A percentile compares a stretch with the other conserved stretches of the same genome.
Conservation (phyloP, 2,113 vertebrate species). For the Syrmaticus mikado region DNA sequence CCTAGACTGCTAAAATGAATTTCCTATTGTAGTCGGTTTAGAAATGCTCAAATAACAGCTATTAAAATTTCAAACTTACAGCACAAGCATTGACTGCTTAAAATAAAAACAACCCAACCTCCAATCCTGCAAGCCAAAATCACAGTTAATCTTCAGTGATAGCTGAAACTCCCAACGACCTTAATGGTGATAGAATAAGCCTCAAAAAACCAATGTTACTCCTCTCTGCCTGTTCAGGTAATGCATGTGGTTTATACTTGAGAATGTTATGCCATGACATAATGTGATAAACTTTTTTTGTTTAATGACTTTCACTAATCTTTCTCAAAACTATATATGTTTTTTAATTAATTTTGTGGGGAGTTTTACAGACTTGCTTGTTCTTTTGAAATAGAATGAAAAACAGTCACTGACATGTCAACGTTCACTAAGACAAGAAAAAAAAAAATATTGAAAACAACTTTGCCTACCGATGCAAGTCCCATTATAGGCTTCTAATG, state of each 20-base stretch:
- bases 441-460: neutral
- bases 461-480: neutral
- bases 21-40: neutral
- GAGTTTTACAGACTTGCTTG: neutral
- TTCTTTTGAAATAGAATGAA: neutral
- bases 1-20: neutral
- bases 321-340: neutral
- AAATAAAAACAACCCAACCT: neutral
- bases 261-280: neutral
- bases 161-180: neutral
- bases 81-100: neutral
- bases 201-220: neutral
- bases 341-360: neutral
- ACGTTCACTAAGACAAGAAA: neutral
- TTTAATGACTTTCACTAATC: neutral
- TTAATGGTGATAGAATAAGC: neutral
- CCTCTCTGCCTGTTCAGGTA: neutral
- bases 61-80: neutral
- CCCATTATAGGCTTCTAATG: neutral
- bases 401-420: neutral
- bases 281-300: neutral
- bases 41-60: neutral
- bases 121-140: neutral
- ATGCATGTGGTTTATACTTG: rapidly evolving
- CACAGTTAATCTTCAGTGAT: neutral